Percentiles rank a stretch among this genome's conserved stretches.
These are phyloP conservation scores for Platichthys flesus DNA, from an alignment of 2,113 vertebrate genomes.

Conservation along the genomic window DNA sequence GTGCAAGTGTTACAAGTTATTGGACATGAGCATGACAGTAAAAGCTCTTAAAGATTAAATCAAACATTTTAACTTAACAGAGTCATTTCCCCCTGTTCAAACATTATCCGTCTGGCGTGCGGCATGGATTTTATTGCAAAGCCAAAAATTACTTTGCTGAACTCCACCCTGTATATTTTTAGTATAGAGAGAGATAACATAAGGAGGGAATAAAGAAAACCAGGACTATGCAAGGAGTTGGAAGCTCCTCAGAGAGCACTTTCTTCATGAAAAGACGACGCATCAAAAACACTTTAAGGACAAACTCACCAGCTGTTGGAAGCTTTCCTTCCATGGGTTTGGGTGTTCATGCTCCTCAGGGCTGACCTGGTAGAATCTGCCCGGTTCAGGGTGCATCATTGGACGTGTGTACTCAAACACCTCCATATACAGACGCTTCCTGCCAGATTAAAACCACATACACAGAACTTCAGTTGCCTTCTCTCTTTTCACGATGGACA, in stretches of 20 bases:
- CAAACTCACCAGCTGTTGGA: conserved; percentile 93
- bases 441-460: conserved; percentile 58
- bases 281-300: background rate
- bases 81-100: background rate
- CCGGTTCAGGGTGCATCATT: conserved; percentile 99
- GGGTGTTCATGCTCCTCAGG: conserved; percentile 98
- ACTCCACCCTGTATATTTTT: background rate
- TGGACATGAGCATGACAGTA: background rate
- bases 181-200: background rate
- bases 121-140: conserved; percentile 4
- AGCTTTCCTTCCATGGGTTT: conserved; percentile 99
- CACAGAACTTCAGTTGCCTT: background rate
- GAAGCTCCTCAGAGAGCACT: background rate
- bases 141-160: background rate
- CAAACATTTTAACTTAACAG: background rate
- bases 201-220: too few species aligned
- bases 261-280: background rate
- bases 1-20: background rate
- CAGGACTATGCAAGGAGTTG: background rate
- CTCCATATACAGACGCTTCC: conserved; percentile 99
- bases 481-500: background rate
- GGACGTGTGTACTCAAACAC: conserved; percentile 99
- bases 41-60: background rate
- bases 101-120: background rate
- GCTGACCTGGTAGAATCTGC: conserved; percentile 98